Base-by-base conservation (phyloP, 1,140 invertebrate genomes). In the Parapsyche elsis region DNA sequence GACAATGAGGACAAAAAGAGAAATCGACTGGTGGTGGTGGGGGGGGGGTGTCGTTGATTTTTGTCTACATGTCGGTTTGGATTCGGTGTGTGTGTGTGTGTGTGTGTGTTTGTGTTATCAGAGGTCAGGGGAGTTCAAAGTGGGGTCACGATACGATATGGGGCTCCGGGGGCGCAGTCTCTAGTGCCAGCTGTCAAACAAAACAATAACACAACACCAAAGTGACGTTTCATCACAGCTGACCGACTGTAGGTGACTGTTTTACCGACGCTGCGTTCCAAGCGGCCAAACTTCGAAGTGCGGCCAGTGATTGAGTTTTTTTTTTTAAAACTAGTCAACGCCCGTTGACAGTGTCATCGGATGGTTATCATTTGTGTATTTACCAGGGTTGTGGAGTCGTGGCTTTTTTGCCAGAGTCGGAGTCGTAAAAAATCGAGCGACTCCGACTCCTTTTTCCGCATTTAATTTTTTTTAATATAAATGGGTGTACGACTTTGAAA, bases 1-100 rank as follows among this genome's bases (percentile, higher is more conserved):
- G 71, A 78, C 80, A 78, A 73, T 70, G 78, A 79, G 76, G 75
- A 57, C 59, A 38, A 26, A 81, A 81, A 81, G 80, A 81, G 80
- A 81, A 81, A 81, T 81, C 80, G 67, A 26, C 71, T 78, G 80
- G 80, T 74, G 80, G 80, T 76, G 80, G 76, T 38, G 9, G 2
- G 49, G 12, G 49, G 12, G 49, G 49, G 7, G 45, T 9, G 7
- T 5, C 45, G 45, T 46, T 46, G 7, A 14, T 46, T 14, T 53
- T 53, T 10, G 49, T 53, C 49, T 53, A n/a, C 49, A 19, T 7
- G 30, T 38, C 2, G 30, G 7, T 1, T 4, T 38, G 30, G 30
- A 4, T 38, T 38, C 30, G 7, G 30, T 4, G 1, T 1, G 30
- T 38, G 1, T 38, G 30, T 7, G n/a, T n/a, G n/a, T n/a, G n/a